These are phyloP conservation scores for Melipona bicolor DNA, from an alignment of 2,888 invertebrate species.

Conservation along the genomic window DNA sequence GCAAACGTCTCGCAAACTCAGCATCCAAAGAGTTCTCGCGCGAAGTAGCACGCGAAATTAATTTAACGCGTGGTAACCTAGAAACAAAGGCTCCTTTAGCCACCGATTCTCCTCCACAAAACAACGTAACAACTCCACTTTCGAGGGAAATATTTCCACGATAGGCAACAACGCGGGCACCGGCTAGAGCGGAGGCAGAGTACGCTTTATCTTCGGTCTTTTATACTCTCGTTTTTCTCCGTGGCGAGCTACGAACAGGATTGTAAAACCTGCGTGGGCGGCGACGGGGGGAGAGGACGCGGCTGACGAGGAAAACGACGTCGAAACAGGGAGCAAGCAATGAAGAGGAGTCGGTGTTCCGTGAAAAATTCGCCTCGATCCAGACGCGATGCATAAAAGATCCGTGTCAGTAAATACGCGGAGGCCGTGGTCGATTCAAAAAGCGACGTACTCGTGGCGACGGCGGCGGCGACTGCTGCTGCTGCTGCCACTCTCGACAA, in stretches of 20 bases:
- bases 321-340: not conserved
- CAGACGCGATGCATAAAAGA: constrained; percentile 55
- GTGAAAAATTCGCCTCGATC: constrained; percentile 48
- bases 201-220: not conserved
- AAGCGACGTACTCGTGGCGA: not conserved
- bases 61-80: not conserved
- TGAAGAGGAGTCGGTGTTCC: not conserved
- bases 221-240: constrained; percentile 1
- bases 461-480: not conserved
- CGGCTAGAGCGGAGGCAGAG: too few relatives aligned
- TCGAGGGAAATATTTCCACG: not conserved
- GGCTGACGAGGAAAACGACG: not conserved
- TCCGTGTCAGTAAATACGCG: constrained; percentile 47
- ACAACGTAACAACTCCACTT: not conserved
- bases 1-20: too few relatives aligned
- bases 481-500: constrained; percentile 13
- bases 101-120: not conserved
- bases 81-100: not conserved
- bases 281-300: not conserved
- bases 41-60: not conserved
- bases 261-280: not conserved
- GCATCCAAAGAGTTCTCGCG: too few relatives aligned
- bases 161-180: not conserved
- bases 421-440: constrained; percentile 40
- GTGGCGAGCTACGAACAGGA: not conserved